These are phyloP conservation scores for Brenthis ino DNA, from an alignment of 2,888 invertebrate genomes.

Conservation along the genomic window DNA sequence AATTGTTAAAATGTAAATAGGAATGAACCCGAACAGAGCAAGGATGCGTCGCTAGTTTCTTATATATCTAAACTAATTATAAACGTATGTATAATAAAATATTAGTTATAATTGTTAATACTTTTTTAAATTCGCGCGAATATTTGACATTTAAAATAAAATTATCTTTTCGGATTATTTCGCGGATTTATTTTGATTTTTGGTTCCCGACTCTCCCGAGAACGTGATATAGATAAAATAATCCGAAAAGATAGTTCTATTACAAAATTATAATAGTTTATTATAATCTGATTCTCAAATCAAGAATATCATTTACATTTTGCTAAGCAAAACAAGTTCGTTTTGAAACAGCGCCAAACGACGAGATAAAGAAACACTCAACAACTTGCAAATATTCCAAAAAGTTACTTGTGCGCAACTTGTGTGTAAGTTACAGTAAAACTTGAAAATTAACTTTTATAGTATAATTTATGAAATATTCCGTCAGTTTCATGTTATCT, in stretches of 20 bases:
- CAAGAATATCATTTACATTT: slow-evolving; percentile 22
- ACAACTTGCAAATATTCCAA: neutral
- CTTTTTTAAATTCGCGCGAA: no score
- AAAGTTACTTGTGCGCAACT: neutral
- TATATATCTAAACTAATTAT: neutral
- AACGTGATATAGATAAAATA: no score
- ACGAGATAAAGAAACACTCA: slow-evolving; percentile 12
- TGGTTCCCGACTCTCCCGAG: no score
- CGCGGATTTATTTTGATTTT: no score
- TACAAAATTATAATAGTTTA: neutral
- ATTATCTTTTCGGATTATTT: no score
- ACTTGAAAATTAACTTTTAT: neutral
- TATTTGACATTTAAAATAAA: no score
- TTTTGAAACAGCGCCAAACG: slow-evolving; percentile 22
- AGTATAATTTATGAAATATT: neutral
- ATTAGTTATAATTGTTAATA: neutral
- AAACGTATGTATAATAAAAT: neutral
- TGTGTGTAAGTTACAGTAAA: neutral
- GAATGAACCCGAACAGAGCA: no score
- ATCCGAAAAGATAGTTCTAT: no score
- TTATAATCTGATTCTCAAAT: neutral
- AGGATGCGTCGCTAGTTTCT: no score
- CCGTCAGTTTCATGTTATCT: neutral
- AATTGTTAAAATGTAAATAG: no score
- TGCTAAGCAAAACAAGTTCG: slow-evolving; percentile 17